phyloP scores from a whole-genome alignment of 2,113 vertebrate genomes.

The Neopipo cinnamomea region DNA sequence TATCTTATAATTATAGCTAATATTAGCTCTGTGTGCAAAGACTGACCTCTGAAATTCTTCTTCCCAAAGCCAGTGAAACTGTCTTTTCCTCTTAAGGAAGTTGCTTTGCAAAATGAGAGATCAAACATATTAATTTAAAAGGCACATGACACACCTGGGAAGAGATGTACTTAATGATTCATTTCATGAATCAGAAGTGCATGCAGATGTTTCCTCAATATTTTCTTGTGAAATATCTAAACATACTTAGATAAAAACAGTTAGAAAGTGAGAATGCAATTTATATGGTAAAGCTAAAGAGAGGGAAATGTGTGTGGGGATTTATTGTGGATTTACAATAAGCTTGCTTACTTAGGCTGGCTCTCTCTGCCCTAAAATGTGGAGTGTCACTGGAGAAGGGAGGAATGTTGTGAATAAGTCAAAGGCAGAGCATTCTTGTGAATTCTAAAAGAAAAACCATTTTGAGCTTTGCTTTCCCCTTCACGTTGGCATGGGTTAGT shows the following conservation, averaged over 20 bases:
- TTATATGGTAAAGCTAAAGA: background rate
- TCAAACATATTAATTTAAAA: background rate
- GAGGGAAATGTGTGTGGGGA: background rate
- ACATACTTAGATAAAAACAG: background rate
- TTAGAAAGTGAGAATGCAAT: background rate
- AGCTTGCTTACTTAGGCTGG: background rate
- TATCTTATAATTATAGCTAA: background rate
- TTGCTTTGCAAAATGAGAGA: background rate
- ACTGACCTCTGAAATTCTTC: background rate
- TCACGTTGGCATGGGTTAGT: rapidly evolving
- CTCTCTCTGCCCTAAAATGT: background rate
- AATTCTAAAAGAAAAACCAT: background rate
- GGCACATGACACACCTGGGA: background rate
- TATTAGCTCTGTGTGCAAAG: background rate
- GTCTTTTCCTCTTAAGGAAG: background rate
- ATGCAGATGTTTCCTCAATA: background rate
- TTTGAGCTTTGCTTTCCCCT: background rate
- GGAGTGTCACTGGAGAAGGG: background rate
- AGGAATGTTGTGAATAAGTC: background rate
- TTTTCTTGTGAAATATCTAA: background rate
- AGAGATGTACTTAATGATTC: background rate
- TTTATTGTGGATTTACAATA: background rate
- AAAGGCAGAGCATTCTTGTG: background rate
- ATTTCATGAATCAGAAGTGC: background rate
- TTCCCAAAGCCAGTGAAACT: background rate